phyloP scores from a whole-genome alignment of 2,113 vertebrate species.

The Uria aalge region DNA sequence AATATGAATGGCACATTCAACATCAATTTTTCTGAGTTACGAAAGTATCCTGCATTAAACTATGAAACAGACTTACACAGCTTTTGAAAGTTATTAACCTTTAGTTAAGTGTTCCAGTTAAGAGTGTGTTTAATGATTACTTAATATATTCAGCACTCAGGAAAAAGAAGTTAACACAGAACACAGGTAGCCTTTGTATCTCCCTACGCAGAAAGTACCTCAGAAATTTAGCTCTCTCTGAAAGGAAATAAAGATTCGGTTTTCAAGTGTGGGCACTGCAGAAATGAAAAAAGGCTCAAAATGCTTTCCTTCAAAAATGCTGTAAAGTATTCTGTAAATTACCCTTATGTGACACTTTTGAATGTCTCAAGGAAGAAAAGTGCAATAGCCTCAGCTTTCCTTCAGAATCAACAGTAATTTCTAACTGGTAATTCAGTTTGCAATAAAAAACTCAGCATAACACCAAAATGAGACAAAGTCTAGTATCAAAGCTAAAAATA shows the following conservation, averaged over 20 bases:
- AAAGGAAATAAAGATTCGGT: background rate
- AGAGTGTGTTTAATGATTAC: conserved; percentile 42
- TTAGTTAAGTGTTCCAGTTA: background rate
- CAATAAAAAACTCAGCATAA: background rate
- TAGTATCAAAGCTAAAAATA: background rate
- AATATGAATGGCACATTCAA: background rate
- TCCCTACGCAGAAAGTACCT: background rate
- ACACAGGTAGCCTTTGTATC: background rate
- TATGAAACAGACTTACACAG: background rate
- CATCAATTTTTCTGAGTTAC: background rate
- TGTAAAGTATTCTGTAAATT: background rate
- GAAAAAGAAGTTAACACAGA: background rate
- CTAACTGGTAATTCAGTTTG: background rate
- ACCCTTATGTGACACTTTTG: background rate
- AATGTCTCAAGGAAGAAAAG: background rate
- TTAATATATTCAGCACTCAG: background rate
- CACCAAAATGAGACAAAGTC: background rate
- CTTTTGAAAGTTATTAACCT: conserved; percentile 22
- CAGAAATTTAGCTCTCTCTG: background rate
- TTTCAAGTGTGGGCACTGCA: background rate
- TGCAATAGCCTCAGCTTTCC: background rate
- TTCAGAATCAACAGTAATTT: background rate
- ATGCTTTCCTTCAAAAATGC: background rate
- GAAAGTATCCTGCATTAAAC: background rate
- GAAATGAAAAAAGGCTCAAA: background rate